Evolutionary conservation across 92 coral and sea anemone species (phyloP), one percentile per base, ranked within the genome.

Genomic region (Zoanthus sansibaricus): DNA sequence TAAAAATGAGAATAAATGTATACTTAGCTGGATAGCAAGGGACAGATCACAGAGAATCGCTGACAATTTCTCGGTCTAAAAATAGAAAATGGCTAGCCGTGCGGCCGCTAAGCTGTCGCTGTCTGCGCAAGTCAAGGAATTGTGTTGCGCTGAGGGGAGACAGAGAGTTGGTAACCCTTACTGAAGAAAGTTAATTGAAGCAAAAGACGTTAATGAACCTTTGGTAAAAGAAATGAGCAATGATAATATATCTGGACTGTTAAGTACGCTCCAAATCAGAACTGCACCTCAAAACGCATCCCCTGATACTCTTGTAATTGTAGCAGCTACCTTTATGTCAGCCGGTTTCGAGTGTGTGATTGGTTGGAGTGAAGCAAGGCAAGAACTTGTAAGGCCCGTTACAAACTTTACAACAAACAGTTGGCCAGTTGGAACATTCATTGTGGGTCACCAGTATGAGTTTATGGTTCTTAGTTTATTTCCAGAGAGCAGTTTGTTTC

Each of bases 321-420:
- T 47, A 7, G 62, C 85, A 18, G 30, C 75, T 32, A 66, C 85
- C 12, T 66, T 80, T n/a, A 80, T 80, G 85, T 80, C 85, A 2
- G 21, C 46, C 47, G 62, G 59, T 46, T 80, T 80, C 4, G 85
- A 80, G 21, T 80, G 85, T 66, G 75, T 80, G 75, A 80, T 80
- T 32, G 59, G 74, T 67, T 80, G 85, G 85, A 80, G 85, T 30
- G 75, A 66, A 64, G 85, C 75, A 46, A 21, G 85, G 66, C 66
- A 66, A 31, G 16, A 80, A 16, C 75, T 80, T 25, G 73, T 68
- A 8, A 66, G 85, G 47, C 85, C 85, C 20, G 85, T 80, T 16
- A 80, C 85, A 66, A 66, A 64, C 61, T 80, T 80, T 31, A n/a
- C 13, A 46, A 47, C 62, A 17, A 80, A 80, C 2, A 80, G 85